Evolutionary conservation across 2,888 invertebrate species (phyloP).

Genomic region (Trimorus sp.): DNA sequence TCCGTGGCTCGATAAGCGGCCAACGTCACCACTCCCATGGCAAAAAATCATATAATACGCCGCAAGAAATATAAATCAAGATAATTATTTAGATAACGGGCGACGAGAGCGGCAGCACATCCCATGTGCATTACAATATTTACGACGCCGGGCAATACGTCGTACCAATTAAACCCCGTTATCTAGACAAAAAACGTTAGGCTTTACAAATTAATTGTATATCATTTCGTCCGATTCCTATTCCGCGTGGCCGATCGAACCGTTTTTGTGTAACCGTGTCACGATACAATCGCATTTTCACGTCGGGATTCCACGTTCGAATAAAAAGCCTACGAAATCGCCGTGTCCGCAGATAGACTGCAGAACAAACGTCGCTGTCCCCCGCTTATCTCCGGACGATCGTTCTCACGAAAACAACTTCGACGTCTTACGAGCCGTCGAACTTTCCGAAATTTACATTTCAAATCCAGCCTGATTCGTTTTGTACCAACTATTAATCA

Average conservation of each 20-base stretch:
- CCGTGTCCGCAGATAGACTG: background rate
- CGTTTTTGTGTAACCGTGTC: slow-evolving; percentile 19
- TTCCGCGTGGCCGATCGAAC: slow-evolving; percentile 20
- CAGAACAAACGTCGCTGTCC: background rate
- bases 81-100: slow-evolving; percentile 58
- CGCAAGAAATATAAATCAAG: slow-evolving; percentile 44
- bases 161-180: slow-evolving; percentile 52
- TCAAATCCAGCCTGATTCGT: no score
- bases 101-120: slow-evolving; percentile 24
- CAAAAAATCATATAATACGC: slow-evolving; percentile 36
- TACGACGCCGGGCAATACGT: slow-evolving; percentile 33
- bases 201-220: slow-evolving; percentile 45
- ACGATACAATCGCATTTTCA: slow-evolving; percentile 13
- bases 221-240: slow-evolving; percentile 19
- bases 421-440: background rate
- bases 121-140: slow-evolving; percentile 45
- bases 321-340: background rate
- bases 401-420: slow-evolving; percentile 18
- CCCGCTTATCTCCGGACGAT: slow-evolving; percentile 12
- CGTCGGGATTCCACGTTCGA: background rate
- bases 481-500: no score
- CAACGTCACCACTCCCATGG: slow-evolving; percentile 15
- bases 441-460: no score
- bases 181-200: slow-evolving; percentile 45
- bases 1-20: slow-evolving; percentile 18